These are phyloP conservation scores for Microcaecilia unicolor DNA, from an alignment of 2,797 vertebrate species.

Conservation along the genomic window DNA sequence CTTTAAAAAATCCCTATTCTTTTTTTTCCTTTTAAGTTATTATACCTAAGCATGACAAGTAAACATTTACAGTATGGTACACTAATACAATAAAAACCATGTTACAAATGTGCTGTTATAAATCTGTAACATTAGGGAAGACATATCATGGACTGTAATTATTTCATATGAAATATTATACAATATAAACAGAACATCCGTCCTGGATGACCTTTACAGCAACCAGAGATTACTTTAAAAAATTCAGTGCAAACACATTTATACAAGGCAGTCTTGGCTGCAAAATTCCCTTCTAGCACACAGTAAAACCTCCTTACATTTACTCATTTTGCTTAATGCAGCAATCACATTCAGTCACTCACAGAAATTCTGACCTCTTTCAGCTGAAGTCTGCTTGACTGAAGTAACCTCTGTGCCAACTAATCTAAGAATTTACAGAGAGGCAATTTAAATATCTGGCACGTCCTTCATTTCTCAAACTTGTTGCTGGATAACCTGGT, in stretches of 20 bases:
- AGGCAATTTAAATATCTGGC: slow-evolving; percentile 39
- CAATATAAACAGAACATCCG: slow-evolving; percentile 88
- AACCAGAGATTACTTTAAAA: slow-evolving; percentile 68
- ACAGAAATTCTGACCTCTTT: slow-evolving; percentile 56
- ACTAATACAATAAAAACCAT: slow-evolving; percentile 92
- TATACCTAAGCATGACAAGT: slow-evolving; percentile 96
- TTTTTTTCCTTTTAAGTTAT: slow-evolving; percentile 85
- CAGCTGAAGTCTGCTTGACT: slow-evolving; percentile 51
- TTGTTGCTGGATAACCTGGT: slow-evolving; percentile 34
- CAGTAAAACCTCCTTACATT: slow-evolving; percentile 68
- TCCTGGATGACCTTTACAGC: slow-evolving; percentile 77
- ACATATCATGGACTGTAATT: slow-evolving; percentile 94
- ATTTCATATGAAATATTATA: slow-evolving; percentile 85
- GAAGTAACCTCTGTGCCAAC: slow-evolving; percentile 41
- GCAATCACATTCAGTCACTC: slow-evolving; percentile 67
- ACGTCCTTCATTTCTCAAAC: slow-evolving; percentile 25
- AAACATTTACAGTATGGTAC: slow-evolving; percentile 96
- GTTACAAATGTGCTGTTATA: slow-evolving; percentile 92
- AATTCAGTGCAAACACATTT: slow-evolving; percentile 88
- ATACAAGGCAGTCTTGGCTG: slow-evolving; percentile 83
- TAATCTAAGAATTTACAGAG: slow-evolving; percentile 35
- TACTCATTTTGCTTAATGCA: slow-evolving; percentile 65
- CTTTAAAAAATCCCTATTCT: slow-evolving; percentile 85
- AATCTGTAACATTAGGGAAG: slow-evolving; percentile 94
- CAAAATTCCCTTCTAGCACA: slow-evolving; percentile 72